Conservation (phyloP, 2,888 invertebrate genomes). For the Scaptomyza tumidula region DNA sequence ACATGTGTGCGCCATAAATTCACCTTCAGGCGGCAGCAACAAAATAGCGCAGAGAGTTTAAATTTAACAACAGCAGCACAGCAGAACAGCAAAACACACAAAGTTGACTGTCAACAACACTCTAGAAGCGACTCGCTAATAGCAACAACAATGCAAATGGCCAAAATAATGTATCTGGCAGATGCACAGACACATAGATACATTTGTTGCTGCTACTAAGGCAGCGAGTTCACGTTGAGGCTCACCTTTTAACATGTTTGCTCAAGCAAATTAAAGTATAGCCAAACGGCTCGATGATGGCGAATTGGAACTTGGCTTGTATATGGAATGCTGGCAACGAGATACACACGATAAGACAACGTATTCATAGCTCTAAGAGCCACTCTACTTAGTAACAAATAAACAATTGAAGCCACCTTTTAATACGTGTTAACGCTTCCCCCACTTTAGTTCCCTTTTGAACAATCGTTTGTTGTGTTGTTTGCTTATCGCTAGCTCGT, state of each 20-base stretch:
- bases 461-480: conserved; percentile 5
- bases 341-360: too few relatives aligned
- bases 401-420: too few relatives aligned
- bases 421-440: too few relatives aligned
- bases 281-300: too few relatives aligned
- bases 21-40: conserved; percentile 65
- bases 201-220: background rate
- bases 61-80: conserved; percentile 60
- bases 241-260: conserved; percentile 14
- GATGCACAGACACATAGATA: conserved; percentile 29
- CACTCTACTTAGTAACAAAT: too few relatives aligned
- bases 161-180: conserved; percentile 52
- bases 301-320: too few relatives aligned
- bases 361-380: too few relatives aligned
- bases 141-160: conserved; percentile 60
- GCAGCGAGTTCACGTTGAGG: conserved; percentile 16
- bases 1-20: conserved; percentile 79
- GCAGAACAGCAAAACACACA: conserved; percentile 14
- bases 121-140: conserved; percentile 14
- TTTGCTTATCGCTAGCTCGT: conserved; percentile 34
- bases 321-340: too few relatives aligned
- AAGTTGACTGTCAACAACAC: conserved; percentile 32
- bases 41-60: conserved; percentile 72
- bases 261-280: background rate
- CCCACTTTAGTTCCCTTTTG: background rate